Evolutionary conservation across 2,888 invertebrate genomes (phyloP).

Genomic region (Melanotus villosus): DNA sequence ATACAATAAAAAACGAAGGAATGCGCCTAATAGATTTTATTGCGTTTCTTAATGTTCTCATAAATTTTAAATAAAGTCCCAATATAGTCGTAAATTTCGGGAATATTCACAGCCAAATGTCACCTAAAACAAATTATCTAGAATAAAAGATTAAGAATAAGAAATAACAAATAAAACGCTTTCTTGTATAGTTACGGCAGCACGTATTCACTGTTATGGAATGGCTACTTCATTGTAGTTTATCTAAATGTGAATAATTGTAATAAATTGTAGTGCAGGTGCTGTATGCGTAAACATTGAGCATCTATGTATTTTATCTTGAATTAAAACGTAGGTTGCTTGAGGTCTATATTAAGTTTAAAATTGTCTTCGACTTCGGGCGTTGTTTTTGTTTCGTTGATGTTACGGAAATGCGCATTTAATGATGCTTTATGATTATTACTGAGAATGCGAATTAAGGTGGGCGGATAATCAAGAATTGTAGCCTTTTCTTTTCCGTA

Average conservation of each 20-base stretch:
- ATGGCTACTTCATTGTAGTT: background rate
- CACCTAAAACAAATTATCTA: too few relatives aligned
- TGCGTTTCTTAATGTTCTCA: slow-evolving; percentile 9
- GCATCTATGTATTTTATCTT: slow-evolving; percentile 1
- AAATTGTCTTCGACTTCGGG: background rate
- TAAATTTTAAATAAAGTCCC: slow-evolving; percentile 19
- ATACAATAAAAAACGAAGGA: slow-evolving; percentile 15
- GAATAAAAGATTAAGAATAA: too few relatives aligned
- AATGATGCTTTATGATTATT: slow-evolving; percentile 8
- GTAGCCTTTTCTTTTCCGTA: too few relatives aligned
- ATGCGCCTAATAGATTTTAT: slow-evolving; percentile 21
- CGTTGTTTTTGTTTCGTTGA: slow-evolving; percentile 1
- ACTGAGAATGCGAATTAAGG: background rate
- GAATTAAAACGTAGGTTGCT: background rate
- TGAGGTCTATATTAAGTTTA: background rate
- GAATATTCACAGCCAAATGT: background rate
- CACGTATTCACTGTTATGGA: too few relatives aligned
- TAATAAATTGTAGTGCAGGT: slow-evolving; percentile 16
- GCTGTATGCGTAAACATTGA: background rate
- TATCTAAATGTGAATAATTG: slow-evolving; percentile 7
- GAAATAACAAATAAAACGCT: too few relatives aligned
- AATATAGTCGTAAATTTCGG: slow-evolving; percentile 3
- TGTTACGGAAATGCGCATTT: slow-evolving; percentile 21
- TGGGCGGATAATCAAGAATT: background rate
- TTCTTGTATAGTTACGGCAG: too few relatives aligned